phyloP scores from a whole-genome alignment of 2,797 vertebrate genomes.

The Peromyscus nudipes region DNA sequence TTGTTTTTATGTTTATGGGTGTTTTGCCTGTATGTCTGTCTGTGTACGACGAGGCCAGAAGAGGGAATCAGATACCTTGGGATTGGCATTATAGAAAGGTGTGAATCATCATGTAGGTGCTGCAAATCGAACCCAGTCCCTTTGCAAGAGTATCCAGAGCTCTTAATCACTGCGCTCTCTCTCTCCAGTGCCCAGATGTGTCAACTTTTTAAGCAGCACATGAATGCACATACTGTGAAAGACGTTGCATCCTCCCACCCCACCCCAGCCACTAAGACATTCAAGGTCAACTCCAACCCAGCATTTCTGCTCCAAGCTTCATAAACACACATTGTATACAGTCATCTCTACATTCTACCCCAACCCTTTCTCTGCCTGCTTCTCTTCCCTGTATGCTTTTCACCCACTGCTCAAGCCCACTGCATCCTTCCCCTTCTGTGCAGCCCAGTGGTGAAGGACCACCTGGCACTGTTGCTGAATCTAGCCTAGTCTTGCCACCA shows the following conservation, averaged over 20 bases:
- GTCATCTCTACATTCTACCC: neutral
- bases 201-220: neutral
- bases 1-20: neutral
- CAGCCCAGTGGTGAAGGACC: neutral
- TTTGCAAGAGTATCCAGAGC: neutral
- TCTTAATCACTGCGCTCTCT: neutral
- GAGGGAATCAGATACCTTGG: neutral
- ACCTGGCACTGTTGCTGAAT: constrained; percentile 21
- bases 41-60: neutral
- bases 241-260: neutral
- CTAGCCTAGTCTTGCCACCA: neutral
- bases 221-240: neutral
- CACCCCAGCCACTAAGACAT: neutral
- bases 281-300: neutral
- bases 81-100: neutral
- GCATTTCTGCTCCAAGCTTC: neutral
- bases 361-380: neutral
- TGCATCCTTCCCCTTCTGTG: neutral
- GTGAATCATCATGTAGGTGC: neutral
- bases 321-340: neutral
- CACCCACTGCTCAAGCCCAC: neutral
- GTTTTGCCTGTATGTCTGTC: neutral
- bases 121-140: neutral
- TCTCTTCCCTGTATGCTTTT: neutral
- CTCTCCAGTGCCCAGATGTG: neutral